Percentiles rank a stretch among this genome's conserved stretches.
Conservation (phyloP, 2,888 invertebrate species). For the Leuctra nigra region DNA sequence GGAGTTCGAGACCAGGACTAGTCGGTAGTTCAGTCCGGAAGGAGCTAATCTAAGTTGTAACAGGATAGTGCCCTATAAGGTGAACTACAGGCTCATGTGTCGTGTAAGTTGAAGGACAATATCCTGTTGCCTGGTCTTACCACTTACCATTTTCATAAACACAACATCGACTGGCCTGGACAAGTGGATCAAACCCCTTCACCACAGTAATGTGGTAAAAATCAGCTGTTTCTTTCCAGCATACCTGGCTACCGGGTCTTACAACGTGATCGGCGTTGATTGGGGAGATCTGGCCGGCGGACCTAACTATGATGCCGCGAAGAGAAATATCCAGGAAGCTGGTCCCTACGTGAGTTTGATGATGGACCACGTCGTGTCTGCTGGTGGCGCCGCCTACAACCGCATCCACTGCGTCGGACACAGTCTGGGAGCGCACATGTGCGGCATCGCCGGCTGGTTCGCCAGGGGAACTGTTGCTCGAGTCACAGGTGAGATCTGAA, state of each 20-base stretch:
- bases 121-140: too few relatives aligned
- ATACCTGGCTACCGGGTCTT: neutral
- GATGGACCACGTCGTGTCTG: neutral
- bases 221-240: conserved; percentile 4
- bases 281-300: conserved; percentile 3
- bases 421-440: conserved; percentile 37
- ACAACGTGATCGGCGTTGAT: conserved; percentile 11
- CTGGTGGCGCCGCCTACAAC: neutral
- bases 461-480: conserved; percentile 37
- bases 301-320: conserved; percentile 2
- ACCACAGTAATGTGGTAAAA: neutral
- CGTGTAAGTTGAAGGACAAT: too few relatives aligned
- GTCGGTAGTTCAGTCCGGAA: too few relatives aligned
- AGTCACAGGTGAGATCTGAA: conserved; percentile 39
- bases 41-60: too few relatives aligned
- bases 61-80: too few relatives aligned
- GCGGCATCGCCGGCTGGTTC: conserved; percentile 22
- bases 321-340: neutral
- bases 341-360: conserved; percentile 5
- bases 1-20: too few relatives aligned
- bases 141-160: too few relatives aligned
- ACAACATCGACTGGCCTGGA: too few relatives aligned
- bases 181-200: too few relatives aligned
- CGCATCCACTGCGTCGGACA: conserved; percentile 31
- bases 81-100: too few relatives aligned